Evolutionary conservation across 2,113 vertebrate genomes (phyloP), one percentile per base, ranked within the genome.

Genomic region (Orientallactaga bullata): DNA sequence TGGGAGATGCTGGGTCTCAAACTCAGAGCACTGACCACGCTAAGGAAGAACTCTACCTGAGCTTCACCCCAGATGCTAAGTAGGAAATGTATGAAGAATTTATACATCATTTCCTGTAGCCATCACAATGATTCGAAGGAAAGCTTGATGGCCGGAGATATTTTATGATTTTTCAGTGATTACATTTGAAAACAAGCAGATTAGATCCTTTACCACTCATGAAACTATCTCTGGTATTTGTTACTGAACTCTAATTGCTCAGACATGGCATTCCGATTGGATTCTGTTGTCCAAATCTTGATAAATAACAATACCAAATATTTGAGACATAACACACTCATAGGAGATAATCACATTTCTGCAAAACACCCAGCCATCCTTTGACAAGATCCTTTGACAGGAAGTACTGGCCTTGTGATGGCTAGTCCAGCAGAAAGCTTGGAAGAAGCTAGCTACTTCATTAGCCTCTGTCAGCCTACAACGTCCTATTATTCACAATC

Each of bases 181-280:
- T 73, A 79, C 5, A 55, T 81, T 39, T 84, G 15, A 11, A 32
- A 88, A 35, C 13, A 26, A 16, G 3, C 7, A 81, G 9, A 90
- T 26, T 61, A 65, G 32, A 77, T 69, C 23, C 16, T 91, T 91
- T 80, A 26, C 60, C 87, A 85, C 83, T 51, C 26, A 39, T 76
- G 60, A 80, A 0, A 2, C 9, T 71, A 2, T 69, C 35, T 86
- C 23, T 79, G 35, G 18, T 71, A 60, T 92, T 85, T 82, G 61
- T 51, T 89, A 91, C n/a, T 83, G 76, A 86, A 39, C 9, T 5
- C 1, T 65, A 89, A 63, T 7, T 79, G 20, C 78, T 79, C 26
- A 71, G 39, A 71, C 12, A 42, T 39, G 32, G 6, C 1, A 85
- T 58, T 69, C 30, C 73, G 42, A n/a, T 2, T n/a, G 6, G n/a